A percentile compares a stretch with the other conserved stretches of the same genome.
phyloP scores from a whole-genome alignment of 2,888 invertebrate genomes.

The Tenthredo distinguenda region DNA sequence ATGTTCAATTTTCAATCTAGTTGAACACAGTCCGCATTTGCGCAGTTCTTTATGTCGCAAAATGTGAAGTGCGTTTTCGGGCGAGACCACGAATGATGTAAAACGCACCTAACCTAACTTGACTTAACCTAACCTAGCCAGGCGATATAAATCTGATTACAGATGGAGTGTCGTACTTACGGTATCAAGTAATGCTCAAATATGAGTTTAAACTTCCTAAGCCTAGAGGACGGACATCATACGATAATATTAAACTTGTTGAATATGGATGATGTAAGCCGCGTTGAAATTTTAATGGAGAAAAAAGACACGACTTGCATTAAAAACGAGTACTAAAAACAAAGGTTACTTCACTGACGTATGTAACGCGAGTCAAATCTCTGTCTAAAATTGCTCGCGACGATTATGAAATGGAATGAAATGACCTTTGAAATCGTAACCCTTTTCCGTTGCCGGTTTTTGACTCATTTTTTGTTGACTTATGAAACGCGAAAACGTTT shows the following conservation, averaged over 20 bases:
- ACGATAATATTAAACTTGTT: neutral
- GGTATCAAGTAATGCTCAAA: neutral
- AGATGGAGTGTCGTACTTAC: neutral
- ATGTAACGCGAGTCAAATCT: slow-evolving; percentile 14
- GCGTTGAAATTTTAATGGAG: too few relatives aligned
- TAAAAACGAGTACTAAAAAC: neutral
- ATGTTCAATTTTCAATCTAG: neutral
- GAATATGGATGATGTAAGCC: neutral
- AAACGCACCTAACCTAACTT: slow-evolving; percentile 23
- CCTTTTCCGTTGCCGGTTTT: neutral
- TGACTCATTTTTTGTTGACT: neutral
- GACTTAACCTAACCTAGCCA: neutral
- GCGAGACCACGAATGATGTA: slow-evolving; percentile 39
- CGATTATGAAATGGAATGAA: neutral
- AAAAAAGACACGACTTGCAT: neutral
- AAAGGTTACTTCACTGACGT: slow-evolving; percentile 8
- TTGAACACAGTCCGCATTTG: slow-evolving; percentile 28
- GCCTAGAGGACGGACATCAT: neutral
- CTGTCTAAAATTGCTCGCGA: neutral
- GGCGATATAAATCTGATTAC: neutral
- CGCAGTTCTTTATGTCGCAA: slow-evolving; percentile 42
- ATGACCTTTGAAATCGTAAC: neutral
- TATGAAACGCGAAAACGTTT: neutral
- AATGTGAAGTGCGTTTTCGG: slow-evolving; percentile 22
- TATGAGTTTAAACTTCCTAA: neutral